Evolutionary conservation across 2,888 invertebrate genomes (phyloP).

Genomic region (Macrophya annulata): DNA sequence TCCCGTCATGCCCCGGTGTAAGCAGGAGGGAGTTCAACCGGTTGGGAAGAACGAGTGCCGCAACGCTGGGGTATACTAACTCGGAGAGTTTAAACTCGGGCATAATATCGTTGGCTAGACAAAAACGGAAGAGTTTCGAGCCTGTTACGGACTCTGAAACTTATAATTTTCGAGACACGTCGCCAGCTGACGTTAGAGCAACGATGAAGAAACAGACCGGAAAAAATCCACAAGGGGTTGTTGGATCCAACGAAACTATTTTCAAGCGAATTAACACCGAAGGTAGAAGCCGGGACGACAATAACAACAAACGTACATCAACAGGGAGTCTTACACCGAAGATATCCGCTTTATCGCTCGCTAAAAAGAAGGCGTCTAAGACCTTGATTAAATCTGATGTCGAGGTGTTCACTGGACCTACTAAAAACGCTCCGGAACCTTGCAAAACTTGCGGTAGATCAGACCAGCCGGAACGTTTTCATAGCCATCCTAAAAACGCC

Average conservation of each 20-base stretch:
- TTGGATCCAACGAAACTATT: background rate
- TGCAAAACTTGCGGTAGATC: slow-evolving; percentile 86
- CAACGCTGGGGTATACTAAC: slow-evolving; percentile 47
- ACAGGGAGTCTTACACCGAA: slow-evolving; percentile 54
- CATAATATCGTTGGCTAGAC: slow-evolving; percentile 48
- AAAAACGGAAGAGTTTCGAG: slow-evolving; percentile 69
- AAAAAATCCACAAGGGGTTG: slow-evolving; percentile 34
- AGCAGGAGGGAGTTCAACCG: slow-evolving; percentile 30
- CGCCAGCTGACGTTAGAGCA: slow-evolving; percentile 47
- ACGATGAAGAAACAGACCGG: slow-evolving; percentile 50
- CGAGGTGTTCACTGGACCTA: slow-evolving; percentile 67
- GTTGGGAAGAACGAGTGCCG: slow-evolving; percentile 47
- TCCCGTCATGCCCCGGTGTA: slow-evolving; percentile 58
- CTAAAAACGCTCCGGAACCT: slow-evolving; percentile 79
- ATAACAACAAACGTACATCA: slow-evolving; percentile 68
- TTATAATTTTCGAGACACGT: slow-evolving; percentile 59
- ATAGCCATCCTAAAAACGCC: slow-evolving; percentile 81
- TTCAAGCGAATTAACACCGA: slow-evolving; percentile 55
- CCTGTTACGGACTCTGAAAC: slow-evolving; percentile 62
- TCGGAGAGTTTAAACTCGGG: slow-evolving; percentile 44
- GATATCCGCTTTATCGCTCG: slow-evolving; percentile 64
- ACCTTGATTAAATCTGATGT: slow-evolving; percentile 66
- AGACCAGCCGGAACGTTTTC: slow-evolving; percentile 86
- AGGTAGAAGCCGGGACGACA: slow-evolving; percentile 68
- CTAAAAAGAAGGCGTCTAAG: slow-evolving; percentile 66